A percentile compares a stretch with the other conserved stretches of the same genome.
These are phyloP conservation scores for Onychomys leucogaster DNA, from an alignment of 2,797 vertebrate genomes.

Conservation along the genomic window DNA sequence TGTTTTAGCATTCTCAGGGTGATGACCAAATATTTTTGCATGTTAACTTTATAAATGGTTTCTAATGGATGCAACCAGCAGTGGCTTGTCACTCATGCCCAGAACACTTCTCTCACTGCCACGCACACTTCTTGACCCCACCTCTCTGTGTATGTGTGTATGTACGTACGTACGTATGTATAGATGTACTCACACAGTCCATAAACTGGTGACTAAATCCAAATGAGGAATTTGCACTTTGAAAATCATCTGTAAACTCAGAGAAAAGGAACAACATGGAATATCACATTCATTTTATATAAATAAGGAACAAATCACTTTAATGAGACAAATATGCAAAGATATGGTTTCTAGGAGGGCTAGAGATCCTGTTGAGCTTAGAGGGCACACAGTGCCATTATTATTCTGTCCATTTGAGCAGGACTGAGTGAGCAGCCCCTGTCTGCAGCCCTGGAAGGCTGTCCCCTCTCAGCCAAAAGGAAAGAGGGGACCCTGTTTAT, in stretches of 20 bases:
- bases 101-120: background rate
- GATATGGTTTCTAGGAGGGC: slow-evolving; percentile 16
- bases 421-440: background rate
- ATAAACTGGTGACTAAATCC: background rate
- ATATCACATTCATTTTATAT: slow-evolving; percentile 2
- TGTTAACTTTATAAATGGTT: slow-evolving; percentile 2
- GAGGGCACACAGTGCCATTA: background rate
- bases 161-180: background rate
- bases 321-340: slow-evolving; percentile 32
- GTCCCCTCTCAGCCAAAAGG: background rate
- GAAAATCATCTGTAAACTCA: slow-evolving; percentile 28
- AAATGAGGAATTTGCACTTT: slow-evolving; percentile 37
- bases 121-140: background rate
- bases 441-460: background rate
- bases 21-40: slow-evolving; percentile 6
- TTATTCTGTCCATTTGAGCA: background rate
- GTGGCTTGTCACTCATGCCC: background rate
- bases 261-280: slow-evolving; percentile 2
- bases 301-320: slow-evolving; percentile 41
- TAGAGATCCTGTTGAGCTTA: background rate
- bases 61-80: background rate
- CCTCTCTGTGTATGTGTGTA: background rate
- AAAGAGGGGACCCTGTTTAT: background rate
- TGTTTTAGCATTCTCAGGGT: background rate
- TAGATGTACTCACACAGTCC: background rate